Conservation (phyloP, 2,113 vertebrate species). For the Mionectes macconnelli region DNA sequence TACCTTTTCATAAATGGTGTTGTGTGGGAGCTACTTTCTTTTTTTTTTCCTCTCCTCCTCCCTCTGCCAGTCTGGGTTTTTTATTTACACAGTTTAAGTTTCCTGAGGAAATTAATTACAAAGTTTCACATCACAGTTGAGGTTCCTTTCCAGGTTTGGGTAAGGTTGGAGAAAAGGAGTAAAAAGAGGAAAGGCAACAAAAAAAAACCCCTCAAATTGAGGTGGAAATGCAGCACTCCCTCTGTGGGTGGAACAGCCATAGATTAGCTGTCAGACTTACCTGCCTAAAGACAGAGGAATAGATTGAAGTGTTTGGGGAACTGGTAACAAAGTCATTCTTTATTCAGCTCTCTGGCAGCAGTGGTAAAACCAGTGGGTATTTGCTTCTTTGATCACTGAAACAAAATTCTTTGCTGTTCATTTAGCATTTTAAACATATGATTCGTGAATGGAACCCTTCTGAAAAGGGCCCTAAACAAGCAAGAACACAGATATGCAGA, state of each 20-base stretch:
- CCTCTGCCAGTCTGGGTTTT: neutral
- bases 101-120: neutral
- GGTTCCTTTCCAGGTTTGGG: neutral
- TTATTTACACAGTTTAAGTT: neutral
- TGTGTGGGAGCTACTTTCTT: neutral
- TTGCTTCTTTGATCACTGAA: constrained; percentile 20
- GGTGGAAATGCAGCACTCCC: neutral
- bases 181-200: neutral
- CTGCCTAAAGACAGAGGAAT: neutral
- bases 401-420: neutral
- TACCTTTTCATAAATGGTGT: neutral
- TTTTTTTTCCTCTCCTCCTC: neutral
- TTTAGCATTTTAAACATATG: neutral
- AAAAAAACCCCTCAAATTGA: neutral
- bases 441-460: neutral
- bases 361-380: constrained; percentile 28
- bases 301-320: neutral
- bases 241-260: neutral
- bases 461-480: neutral
- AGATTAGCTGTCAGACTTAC: neutral
- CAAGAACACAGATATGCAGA: neutral
- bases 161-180: neutral
- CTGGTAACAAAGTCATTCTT: neutral
- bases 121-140: neutral
- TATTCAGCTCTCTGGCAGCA: neutral